A percentile compares a stretch with the other conserved stretches of the same genome.
Conservation (phyloP, 2,888 invertebrate species). For the Sphaeridia pumilis region DNA sequence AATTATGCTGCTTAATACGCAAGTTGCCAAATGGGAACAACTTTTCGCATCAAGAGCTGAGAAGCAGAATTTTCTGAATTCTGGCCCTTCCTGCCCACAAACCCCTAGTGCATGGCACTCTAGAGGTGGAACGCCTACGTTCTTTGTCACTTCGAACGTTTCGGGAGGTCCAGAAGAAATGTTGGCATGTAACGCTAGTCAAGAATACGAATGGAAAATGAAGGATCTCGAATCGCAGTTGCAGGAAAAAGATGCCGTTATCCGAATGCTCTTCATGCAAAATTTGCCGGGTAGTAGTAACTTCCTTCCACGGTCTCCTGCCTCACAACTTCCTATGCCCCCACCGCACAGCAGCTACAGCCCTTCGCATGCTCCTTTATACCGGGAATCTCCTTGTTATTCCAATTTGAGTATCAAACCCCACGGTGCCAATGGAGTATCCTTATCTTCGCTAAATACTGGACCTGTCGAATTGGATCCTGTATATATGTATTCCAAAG, state of each 20-base stretch:
- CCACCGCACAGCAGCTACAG: constrained; percentile 24
- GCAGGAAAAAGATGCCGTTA: constrained; percentile 81
- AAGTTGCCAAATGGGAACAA: constrained; percentile 32
- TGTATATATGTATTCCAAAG: constrained; percentile 28
- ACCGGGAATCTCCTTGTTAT: constrained; percentile 31
- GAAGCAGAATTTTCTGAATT: constrained; percentile 11
- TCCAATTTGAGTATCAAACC: constrained; percentile 17
- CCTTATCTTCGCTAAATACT: constrained; percentile 24
- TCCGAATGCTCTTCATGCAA: constrained; percentile 59
- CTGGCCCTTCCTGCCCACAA: constrained; percentile 27
- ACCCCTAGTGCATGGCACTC: constrained; percentile 35
- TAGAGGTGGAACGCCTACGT: constrained; percentile 34
- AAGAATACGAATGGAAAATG: constrained; percentile 42
- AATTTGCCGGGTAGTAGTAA: constrained; percentile 16
- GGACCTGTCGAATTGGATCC: constrained; percentile 7
- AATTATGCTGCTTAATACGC: constrained; percentile 19
- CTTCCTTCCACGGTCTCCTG: constrained; percentile 8
- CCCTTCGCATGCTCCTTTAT: constrained; percentile 4
- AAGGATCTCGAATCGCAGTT: constrained; percentile 78
- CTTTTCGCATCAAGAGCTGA: constrained; percentile 19
- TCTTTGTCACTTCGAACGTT: constrained; percentile 28
- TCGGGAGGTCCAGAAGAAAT: constrained; percentile 24
- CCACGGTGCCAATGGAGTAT: constrained; percentile 30
- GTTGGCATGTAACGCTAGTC: constrained; percentile 23
- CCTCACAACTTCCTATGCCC: constrained; percentile 7